Conservation (phyloP, 2,797 vertebrate species). For the Scolopax rusticola region DNA sequence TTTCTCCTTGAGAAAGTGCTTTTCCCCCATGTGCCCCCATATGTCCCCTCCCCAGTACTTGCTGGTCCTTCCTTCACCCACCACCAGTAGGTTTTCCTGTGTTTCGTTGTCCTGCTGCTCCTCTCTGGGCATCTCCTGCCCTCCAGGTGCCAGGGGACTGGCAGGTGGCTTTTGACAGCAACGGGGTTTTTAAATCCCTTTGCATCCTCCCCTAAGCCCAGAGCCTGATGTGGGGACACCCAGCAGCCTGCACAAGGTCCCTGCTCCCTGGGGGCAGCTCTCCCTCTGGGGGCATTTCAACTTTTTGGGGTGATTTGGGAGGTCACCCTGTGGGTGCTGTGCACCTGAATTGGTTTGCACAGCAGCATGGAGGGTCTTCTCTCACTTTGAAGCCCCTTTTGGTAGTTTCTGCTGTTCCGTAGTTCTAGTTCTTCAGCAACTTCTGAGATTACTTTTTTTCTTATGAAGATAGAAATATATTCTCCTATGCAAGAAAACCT, state of each 20-base stretch:
- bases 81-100: fast-evolving
- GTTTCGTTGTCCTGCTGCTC: background rate
- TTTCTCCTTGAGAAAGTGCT: background rate
- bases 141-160: background rate
- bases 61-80: background rate
- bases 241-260: background rate
- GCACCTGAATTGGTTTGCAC: background rate
- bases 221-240: background rate
- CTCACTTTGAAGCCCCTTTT: background rate
- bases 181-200: background rate
- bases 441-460: background rate
- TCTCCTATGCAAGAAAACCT: background rate
- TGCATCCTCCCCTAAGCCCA: background rate
- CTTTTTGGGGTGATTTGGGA: background rate
- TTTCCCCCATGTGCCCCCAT: background rate
- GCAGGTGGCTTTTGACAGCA: background rate
- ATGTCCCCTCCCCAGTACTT: background rate
- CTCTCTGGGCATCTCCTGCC: background rate
- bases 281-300: fast-evolving
- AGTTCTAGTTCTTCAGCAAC: background rate
- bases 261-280: background rate
- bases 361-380: no score
- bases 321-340: background rate
- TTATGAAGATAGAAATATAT: background rate
- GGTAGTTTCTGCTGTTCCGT: background rate